Conservation (phyloP, 2,113 vertebrate species). For the Lycaon pictus region DNA sequence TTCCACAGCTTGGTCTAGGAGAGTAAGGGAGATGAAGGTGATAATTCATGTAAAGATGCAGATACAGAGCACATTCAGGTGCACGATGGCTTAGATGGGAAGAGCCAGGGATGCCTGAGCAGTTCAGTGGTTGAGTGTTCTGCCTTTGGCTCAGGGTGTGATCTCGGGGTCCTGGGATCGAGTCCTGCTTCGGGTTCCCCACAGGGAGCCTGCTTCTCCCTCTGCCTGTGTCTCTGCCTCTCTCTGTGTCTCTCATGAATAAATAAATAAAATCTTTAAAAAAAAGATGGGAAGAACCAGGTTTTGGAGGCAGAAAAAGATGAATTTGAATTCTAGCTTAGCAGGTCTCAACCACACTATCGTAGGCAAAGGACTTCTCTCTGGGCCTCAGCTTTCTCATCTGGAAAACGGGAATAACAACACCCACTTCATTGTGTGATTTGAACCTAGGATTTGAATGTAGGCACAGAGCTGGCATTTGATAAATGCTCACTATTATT, state of each 20-base stretch:
- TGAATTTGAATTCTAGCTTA: neutral
- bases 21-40: neutral
- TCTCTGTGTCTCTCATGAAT: too few species aligned
- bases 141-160: too few species aligned
- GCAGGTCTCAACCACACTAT: neutral
- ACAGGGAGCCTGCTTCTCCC: too few species aligned
- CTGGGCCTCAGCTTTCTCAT: neutral
- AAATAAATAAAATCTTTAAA: too few species aligned
- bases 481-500: neutral
- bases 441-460: neutral
- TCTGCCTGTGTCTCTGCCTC: too few species aligned
- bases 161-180: too few species aligned
- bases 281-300: neutral
- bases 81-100: neutral
- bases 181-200: too few species aligned
- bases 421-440: too few species aligned
- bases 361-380: neutral
- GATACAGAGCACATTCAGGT: neutral
- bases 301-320: neutral
- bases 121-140: too few species aligned
- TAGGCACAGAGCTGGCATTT: neutral
- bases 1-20: neutral
- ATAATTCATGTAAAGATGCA: neutral
- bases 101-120: too few species aligned
- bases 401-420: neutral